Evolutionary conservation across 2,888 invertebrate species (phyloP).

Genomic region (Alviniconcha strummeri): DNA sequence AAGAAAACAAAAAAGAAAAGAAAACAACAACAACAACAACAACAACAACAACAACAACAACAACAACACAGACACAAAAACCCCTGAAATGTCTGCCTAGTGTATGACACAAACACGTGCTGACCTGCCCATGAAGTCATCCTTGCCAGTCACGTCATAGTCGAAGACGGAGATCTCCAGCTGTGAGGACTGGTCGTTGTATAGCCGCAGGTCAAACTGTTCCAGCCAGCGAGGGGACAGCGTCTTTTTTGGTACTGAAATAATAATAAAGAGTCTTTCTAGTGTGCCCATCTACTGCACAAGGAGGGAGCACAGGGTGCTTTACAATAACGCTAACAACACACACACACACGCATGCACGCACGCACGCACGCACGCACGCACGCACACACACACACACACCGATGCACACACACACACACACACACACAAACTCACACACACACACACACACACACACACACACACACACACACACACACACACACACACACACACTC

Average conservation of each 20-base stretch:
- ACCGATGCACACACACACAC: not conserved
- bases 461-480: not conserved
- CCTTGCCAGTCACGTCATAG: slow-evolving; percentile 87
- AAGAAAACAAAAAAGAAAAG: not conserved
- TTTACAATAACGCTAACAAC: not conserved
- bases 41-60: no score
- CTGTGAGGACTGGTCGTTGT: slow-evolving; percentile 93
- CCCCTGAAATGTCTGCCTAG: no score
- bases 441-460: not conserved
- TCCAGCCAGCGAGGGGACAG: slow-evolving; percentile 95
- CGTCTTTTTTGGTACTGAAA: slow-evolving; percentile 80
- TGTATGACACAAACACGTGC: slow-evolving; percentile 18
- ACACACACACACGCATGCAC: not conserved
- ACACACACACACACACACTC: not conserved
- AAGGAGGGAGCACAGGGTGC: no score
- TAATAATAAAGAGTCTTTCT: not conserved
- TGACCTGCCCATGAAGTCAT: slow-evolving; percentile 90
- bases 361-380: not conserved
- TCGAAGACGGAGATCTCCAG: slow-evolving; percentile 95
- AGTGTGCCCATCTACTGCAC: not conserved
- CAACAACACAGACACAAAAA: no score
- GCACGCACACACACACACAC: not conserved
- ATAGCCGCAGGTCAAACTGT: slow-evolving; percentile 96
- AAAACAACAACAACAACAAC: not conserved
- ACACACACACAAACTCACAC: not conserved